A percentile compares a stretch with the other conserved stretches of the same genome.
Evolutionary conservation across 2,888 invertebrate genomes (phyloP).

Genomic region (Tetragonisca angustula): DNA sequence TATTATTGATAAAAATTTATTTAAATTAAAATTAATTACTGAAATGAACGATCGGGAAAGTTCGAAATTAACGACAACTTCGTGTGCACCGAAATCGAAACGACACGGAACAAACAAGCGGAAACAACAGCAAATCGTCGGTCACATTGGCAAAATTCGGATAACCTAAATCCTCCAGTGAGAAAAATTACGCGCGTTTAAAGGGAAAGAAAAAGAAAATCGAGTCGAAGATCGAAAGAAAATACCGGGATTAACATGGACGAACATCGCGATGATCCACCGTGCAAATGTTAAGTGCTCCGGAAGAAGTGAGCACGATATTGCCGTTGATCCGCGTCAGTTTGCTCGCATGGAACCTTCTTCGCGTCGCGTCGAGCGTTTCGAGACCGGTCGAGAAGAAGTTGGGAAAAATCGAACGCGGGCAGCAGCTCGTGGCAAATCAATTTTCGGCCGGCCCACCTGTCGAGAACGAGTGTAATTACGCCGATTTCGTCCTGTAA

Average conservation of each 20-base stretch:
- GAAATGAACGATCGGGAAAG: background rate
- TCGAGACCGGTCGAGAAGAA: background rate
- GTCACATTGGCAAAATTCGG: background rate
- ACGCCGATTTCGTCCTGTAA: slow-evolving; percentile 59
- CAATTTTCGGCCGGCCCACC: slow-evolving; percentile 50
- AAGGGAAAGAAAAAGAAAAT: background rate
- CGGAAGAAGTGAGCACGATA: background rate
- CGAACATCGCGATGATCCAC: slow-evolving; percentile 7
- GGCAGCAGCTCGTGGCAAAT: slow-evolving; percentile 33
- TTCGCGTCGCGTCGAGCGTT: background rate
- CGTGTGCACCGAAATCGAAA: background rate
- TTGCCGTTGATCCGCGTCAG: slow-evolving; percentile 26
- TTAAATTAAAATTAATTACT: too few relatives aligned
- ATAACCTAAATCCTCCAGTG: slow-evolving; percentile 37
- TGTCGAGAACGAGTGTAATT: slow-evolving; percentile 53
- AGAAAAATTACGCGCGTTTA: background rate
- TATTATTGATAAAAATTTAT: too few relatives aligned
- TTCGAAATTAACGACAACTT: background rate
- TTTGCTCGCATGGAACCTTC: slow-evolving; percentile 15
- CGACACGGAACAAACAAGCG: too few relatives aligned
- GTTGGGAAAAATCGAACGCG: background rate
- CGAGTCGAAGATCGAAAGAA: background rate
- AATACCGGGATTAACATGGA: background rate
- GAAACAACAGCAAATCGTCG: slow-evolving; percentile 40
- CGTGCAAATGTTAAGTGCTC: slow-evolving; percentile 27